phyloP scores from a whole-genome alignment of 2,888 invertebrate species.

The Petrolisthes manimaculis region DNA sequence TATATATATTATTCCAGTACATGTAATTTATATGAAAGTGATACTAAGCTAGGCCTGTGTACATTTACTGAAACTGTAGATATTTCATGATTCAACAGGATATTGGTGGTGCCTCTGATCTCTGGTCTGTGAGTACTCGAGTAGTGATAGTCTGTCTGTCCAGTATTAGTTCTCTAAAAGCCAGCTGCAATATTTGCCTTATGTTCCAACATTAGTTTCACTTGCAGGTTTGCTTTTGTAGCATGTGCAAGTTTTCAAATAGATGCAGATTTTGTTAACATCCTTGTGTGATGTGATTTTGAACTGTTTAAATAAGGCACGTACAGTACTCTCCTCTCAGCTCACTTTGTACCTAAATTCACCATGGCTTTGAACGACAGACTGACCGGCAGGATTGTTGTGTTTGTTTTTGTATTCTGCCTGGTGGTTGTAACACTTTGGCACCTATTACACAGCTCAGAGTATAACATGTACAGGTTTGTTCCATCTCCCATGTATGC shows the following conservation, averaged over 20 bases:
- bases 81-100: not conserved
- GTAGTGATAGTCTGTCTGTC: not conserved
- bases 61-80: not conserved
- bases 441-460: conserved; percentile 45
- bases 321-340: not conserved
- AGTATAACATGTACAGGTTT: conserved; percentile 31
- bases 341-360: not conserved
- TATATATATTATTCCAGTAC: too few relatives aligned
- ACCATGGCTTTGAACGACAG: conserved; percentile 51
- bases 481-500: conserved; percentile 52
- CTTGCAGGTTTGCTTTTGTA: not conserved
- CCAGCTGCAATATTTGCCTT: not conserved
- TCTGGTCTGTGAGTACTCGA: not conserved
- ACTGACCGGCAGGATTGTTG: conserved; percentile 45
- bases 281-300: not conserved
- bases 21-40: too few relatives aligned
- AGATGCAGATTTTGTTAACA: not conserved
- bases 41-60: not conserved
- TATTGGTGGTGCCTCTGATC: not conserved
- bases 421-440: conserved; percentile 45
- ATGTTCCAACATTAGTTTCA: not conserved
- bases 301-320: not conserved
- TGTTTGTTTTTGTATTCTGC: conserved; percentile 30
- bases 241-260: not conserved
- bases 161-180: too few relatives aligned